Evolutionary conservation across 2,888 invertebrate species (phyloP), one percentile per base, ranked within the genome.

Genomic region (Urechis unicinctus): DNA sequence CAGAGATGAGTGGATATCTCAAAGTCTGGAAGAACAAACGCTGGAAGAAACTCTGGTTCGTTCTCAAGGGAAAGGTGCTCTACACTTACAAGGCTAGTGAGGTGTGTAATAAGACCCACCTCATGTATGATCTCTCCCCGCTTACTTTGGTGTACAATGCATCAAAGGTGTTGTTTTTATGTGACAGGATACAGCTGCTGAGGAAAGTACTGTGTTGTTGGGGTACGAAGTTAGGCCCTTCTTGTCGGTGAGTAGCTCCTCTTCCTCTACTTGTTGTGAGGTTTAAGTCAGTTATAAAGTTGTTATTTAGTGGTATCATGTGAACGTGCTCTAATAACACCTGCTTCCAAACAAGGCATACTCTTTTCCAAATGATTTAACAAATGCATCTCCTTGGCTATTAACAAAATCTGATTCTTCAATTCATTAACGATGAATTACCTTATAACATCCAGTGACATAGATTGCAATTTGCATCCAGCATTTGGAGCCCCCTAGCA

Each of bases 1-100:
- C 82, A 1, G 78, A 79, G 51, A 81, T 82, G 72, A 81, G 81
- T 70, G 83, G 83, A 3, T 83, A 82, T 71, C 71, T 84, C 50
- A 71, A 75, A 48, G 68, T 73, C 57, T 69, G 73, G 50, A 74
- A 70, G 58, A 60, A 62, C 26, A 52, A 53, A 9, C 77, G 78
- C 51, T 83, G 83, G 83, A 82, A 82, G 68, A 73, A 76, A 46
- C 68, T 74, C 26, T 83, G 83, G 84, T 83, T 82, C 71, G 82
- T 83, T 21, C 71, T 83, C 22, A 82, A 83, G 66, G 81, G 82
- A 53, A 80, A 81, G 49, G 74, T 73, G 2, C 65, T 77, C 24
- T 77, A 73, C 61, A 71, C 68, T 0, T 77, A 69, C 61, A 74
- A 80, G 67, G 83, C 83, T 25, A 81, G 82, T 42, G 82, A 83